Evolutionary conservation across 2,888 invertebrate species (phyloP), one percentile per base, ranked within the genome.

Genomic region (Eucera pruinosa): DNA sequence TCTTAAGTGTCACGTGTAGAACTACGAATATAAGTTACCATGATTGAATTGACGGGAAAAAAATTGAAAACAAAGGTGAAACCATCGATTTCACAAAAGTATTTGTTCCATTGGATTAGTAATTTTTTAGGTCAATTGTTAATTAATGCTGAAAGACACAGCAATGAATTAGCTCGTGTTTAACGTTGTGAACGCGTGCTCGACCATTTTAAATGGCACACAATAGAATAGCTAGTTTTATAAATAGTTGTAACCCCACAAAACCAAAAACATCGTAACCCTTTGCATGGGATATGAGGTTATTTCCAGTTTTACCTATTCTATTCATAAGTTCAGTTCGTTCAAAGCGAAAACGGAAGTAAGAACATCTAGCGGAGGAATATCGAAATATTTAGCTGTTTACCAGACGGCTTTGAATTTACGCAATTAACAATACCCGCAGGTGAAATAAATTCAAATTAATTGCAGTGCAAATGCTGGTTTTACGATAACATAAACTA

Each of bases 161-260:
- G 41, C 33, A n/a, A 43, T 27, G 23, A 80, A 64, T 76, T 78
- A 74, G 67, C 58, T 69, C 25, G 20, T 18, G 55, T 55, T 73
- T 23, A 64, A 52, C 25, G 23, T 30, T 39, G 57, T 20, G 67
- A 68, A 78, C 45, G 39, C 57, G 50, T 75, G 72, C 47, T 77
- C 65, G 52, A 81, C 64, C 85, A 85, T 85, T 72, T 70, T 82
- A 85, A 85, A 76, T 62, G 70, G 72, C 72, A 76, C 73, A 65
- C 64, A 55, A 65, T 83, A 69, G 64, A 58, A 74, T 82, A 78
- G 88, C 86, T 89, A 62, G 76, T 80, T 87, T 86, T 90, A 90
- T 89, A 88, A 90, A 89, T 90, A 90, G 89, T 87, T 78, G 58
- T 77, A 80, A 71, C 71, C 77, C 70, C 66, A 62, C 65, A 64